These are phyloP conservation scores for Haemorhous mexicanus DNA, from an alignment of 2,113 vertebrate species.

Conservation along the genomic window DNA sequence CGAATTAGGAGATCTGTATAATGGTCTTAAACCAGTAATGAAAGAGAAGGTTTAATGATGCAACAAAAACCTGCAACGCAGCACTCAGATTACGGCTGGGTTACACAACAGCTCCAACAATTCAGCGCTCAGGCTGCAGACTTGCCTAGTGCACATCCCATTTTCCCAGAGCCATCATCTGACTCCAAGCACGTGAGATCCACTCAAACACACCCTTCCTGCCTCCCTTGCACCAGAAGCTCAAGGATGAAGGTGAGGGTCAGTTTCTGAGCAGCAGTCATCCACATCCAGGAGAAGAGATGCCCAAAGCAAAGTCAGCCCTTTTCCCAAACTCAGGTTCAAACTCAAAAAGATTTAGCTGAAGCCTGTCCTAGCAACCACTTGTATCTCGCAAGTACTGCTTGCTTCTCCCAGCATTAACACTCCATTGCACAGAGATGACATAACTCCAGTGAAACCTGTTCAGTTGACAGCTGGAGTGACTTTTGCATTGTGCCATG, in stretches of 20 bases:
- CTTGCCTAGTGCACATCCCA: neutral
- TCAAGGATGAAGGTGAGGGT: neutral
- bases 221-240: neutral
- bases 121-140: neutral
- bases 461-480: neutral
- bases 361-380: neutral
- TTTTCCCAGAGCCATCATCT: neutral
- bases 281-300: neutral
- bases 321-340: neutral
- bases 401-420: neutral
- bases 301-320: neutral
- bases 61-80: slow-evolving; percentile 38
- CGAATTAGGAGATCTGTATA: slow-evolving; percentile 22
- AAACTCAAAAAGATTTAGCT: neutral
- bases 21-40: slow-evolving; percentile 44
- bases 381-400: neutral
- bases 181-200: neutral
- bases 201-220: neutral
- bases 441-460: slow-evolving; percentile 1
- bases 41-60: slow-evolving; percentile 53
- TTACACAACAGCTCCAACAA: slow-evolving; percentile 11
- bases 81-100: neutral
- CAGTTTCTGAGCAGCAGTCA: neutral
- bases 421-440: neutral
- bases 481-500: neutral